Base-by-base conservation (phyloP, 2,888 invertebrate species). In the Drosophila incognita region DNA sequence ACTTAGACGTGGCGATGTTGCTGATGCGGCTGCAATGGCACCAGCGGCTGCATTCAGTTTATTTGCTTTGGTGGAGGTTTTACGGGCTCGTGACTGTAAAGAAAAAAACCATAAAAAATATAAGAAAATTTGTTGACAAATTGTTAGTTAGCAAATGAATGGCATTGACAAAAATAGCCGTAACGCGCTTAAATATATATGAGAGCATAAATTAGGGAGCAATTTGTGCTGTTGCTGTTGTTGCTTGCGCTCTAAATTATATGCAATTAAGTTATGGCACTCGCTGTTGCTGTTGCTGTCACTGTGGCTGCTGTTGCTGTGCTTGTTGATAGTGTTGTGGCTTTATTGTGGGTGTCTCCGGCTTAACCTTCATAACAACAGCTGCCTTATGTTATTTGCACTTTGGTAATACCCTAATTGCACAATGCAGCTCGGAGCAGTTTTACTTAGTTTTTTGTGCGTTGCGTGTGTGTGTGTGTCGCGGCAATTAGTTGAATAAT, bases 81-180 rank as follows among this genome's bases (percentile, higher is more conserved):
- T 92, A 63, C 92, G 92, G 81, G 92, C 91, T 83, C 92, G 92
- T 87, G 92, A 86, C 92, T 92, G 78, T 33, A 84, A 74, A 27
- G 81, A 87, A 60, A 67, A 53, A 15, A 21, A 38, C 24, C 36
- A 38, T 49, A 36, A 33, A 54, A 57, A 46, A 15, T 13, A n/a
- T 13, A 38, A 31, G 46, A 46, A 46, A 46, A 29, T 33, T 29
- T 51, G 29, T 29, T 68, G 42, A 69, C 40, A 74, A 70, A 68
- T 61, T 60, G 35, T 61, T 58, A 70, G 29, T 59, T 58, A 72
- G 63, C 74, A 66, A 68, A 73, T 74, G 65, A 63, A 68, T 74
- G 68, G 66, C 80, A 74, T 68, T 70, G 76, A 79, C 68, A 67
- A 69, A 80, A 76, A 63, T 68, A 73, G 73, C 42, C 57, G 62